Base-by-base conservation (phyloP, 2,888 invertebrate genomes). In the Hipparchia sbordonii region DNA sequence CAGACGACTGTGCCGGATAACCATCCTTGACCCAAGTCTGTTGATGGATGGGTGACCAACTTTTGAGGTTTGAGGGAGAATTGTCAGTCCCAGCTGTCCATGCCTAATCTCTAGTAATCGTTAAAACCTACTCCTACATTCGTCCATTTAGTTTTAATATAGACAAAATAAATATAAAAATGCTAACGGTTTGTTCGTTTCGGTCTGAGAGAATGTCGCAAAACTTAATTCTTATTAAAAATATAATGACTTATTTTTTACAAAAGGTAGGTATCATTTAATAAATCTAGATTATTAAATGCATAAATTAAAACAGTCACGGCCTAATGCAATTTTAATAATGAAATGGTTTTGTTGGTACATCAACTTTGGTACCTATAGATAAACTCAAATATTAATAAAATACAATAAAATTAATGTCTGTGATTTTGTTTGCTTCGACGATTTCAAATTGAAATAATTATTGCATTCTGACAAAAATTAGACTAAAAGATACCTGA, bases 251-350 rank as follows among this genome's bases (percentile, higher is more conserved):
- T 54, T n/a, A 56, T 67, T 67, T 65, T 51, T 51, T 12, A n/a
- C 46, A 39, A 59, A 59, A 33, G 10, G 0, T 23, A 10, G 1
- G 3, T 33, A 59, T 8, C 33, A 33, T 33, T 23, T 23, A 6
- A 2, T 67, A 56, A 67, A 54, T 67, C 66, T 67, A 67, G 54
- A 56, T 39, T 67, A 67, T 4, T 56, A 39, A 67, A 54, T 67
- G 66, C 66, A 67, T 67, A 65, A 65, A 67, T 67, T 67, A 67
- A 67, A 56, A 67, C 52, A 67, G 56, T 67, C 66, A 67, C 56
- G 56, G 66, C 12, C 33, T 48, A 52, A 51, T 65, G 13, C 66
- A 10, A 33, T 66, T 66, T 54, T 23, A 23, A 23, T 23, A 23
- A 23, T 23, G 23, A 23, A 23, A 65, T 10, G 52, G 66, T 66